These are phyloP conservation scores for Drosophila teissieri DNA, from an alignment of 1,140 invertebrate genomes.

Conservation along the genomic window DNA sequence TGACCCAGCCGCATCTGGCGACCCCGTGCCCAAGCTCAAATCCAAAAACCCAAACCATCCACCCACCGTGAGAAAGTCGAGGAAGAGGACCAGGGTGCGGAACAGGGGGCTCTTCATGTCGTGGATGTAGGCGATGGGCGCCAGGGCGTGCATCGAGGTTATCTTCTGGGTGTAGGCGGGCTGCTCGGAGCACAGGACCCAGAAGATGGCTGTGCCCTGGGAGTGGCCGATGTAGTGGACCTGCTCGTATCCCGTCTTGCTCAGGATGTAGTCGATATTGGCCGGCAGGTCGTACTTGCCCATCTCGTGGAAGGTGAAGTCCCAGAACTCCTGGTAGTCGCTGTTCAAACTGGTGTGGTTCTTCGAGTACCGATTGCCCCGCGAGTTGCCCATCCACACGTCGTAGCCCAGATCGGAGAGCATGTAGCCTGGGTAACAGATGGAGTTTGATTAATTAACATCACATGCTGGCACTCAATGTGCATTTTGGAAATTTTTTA, in stretches of 20 bases:
- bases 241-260: constrained; percentile 86
- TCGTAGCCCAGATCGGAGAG: constrained; percentile 87
- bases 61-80: constrained; percentile 72
- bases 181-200: constrained; percentile 86
- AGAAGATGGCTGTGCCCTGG: constrained; percentile 88
- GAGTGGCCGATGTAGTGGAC: constrained; percentile 90
- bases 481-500: too few relatives aligned
- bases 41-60: neutral
- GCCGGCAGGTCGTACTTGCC: constrained; percentile 91
- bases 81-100: constrained; percentile 72
- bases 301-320: constrained; percentile 93
- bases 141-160: constrained; percentile 88
- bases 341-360: constrained; percentile 86
- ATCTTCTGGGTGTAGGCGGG: constrained; percentile 89
- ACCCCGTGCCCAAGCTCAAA: neutral
- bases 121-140: constrained; percentile 88
- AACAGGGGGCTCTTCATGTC: constrained; percentile 86
- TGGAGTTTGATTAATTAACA: too few relatives aligned
- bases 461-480: too few relatives aligned
- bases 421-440: constrained; percentile 82
- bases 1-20: neutral
- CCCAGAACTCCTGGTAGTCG: constrained; percentile 89
- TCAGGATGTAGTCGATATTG: constrained; percentile 89
- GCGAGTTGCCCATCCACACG: constrained; percentile 90
- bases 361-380: constrained; percentile 89